Base-by-base conservation (phyloP, 2,888 invertebrate species). In the Oscheius myriophilus region DNA sequence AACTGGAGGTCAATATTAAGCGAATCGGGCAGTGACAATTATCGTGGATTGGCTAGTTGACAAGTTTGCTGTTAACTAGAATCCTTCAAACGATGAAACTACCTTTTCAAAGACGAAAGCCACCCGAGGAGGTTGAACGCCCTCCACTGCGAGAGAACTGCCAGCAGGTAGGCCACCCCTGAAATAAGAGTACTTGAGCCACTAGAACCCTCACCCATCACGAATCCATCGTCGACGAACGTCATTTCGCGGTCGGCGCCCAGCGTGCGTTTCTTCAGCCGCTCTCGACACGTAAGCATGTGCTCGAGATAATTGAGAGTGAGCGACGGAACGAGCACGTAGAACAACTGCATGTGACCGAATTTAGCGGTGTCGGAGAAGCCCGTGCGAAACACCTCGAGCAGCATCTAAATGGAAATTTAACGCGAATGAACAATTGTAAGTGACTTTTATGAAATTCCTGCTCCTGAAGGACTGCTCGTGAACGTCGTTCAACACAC, bases 161-260 rank as follows among this genome's bases (percentile, higher is more conserved):
- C 93, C 70, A 96, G 90, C 79, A 97, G 92, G 85, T 95, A 98
- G 0, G 96, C 95, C 43, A 93, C 87, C 67, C 91, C 91, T 91
- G 83, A 11, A 71, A 58, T 9, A 14, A 12, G 4, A 57, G 18
- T 14, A 4, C n/a, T 43, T 41, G 18, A 62, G 42, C 49, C 64
- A 21, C 64, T 45, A n/a, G 21, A 12, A n/a, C 4, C 39, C 12
- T 2, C 45, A 86, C 96, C 98, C 91, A 98, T 93, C 4, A 95
- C 93, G 89, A 98, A 97, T 16, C 98, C 98, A 88, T 98, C 98
- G 88, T 98, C 97, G 14, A 96, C 95, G 87, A 98, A 95, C 0
- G 94, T 92, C 58, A 94, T 93, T 16, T 93, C 93, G 16, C 90
- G 90, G 88, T 69, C 74, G 33, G 25, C 92, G 93, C 41, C 65